Base-by-base conservation (phyloP, 2,797 vertebrate genomes). In the Chiloscyllium punctatum region DNA sequence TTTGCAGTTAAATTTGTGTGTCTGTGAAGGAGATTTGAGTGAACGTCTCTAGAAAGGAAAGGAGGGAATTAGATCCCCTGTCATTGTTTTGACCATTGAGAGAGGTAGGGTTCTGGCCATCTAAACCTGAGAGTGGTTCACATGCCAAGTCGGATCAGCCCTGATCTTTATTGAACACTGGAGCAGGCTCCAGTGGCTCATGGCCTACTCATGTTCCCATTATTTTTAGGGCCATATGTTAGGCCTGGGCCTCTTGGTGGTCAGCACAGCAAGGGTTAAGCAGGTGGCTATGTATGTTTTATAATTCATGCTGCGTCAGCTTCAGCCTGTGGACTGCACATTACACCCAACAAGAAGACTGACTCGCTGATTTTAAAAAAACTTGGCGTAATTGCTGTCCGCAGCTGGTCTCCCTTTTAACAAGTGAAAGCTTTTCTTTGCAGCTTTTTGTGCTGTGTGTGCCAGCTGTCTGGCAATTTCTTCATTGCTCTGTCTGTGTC, bases 391-490 rank as follows among this genome's bases (percentile, higher is more conserved):
- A 98, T 98, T 98, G 98, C 98, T 98, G 98, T 97, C 98, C 98
- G 97, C 98, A 98, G 98, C 98, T 98, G 98, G 98, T 98, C 98
- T 98, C 97, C 97, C 98, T 98, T 98, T 98, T 98, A 98, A 99
- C 98, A 98, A 98, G 98, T 98, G 98, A 98, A 98, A 98, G 98
- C 98, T 99, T 87, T 87, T 51, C n/a, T 48, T 98, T 98, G 98
- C 98, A 98, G 98, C 98, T 98, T 98, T 97, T 51, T 1, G 13
- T 97, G 98, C 98, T 98, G 98, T 99, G 98, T 98, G 98, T 99
- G 99, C 99, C 99, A 99, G 98, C 98, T 99, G 98, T 98, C 98
- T 99, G 99, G 99, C 77, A 98, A 99, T 99, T 99, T 99, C 99
- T 98, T 98, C 98, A 98, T 98, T 98, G 57, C 57, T 62, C 8